Evolutionary conservation across 2,113 vertebrate species (phyloP).

Genomic region (Tachysurus vachellii): DNA sequence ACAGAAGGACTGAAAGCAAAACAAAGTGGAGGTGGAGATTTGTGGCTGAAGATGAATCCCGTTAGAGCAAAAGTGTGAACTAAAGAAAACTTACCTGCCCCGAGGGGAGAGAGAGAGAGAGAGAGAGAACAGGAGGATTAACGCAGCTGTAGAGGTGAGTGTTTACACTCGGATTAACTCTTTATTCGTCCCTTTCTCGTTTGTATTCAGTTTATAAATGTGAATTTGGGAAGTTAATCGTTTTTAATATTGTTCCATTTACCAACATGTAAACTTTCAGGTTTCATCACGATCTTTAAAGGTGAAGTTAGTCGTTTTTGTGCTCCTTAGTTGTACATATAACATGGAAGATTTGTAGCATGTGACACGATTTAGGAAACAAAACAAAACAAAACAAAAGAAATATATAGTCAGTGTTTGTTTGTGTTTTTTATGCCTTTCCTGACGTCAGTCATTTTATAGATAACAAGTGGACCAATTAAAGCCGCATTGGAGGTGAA

Average conservation of each 20-base stretch:
- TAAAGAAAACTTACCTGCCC: background rate
- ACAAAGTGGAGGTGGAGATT: background rate
- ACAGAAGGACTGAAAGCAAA: background rate
- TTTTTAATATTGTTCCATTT: background rate
- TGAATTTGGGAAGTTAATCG: background rate
- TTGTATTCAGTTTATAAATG: background rate
- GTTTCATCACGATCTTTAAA: background rate
- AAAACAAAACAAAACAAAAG: background rate
- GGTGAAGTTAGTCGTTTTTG: background rate
- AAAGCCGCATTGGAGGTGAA: too few relatives aligned
- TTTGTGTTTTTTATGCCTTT: background rate
- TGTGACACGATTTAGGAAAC: background rate
- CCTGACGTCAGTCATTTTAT: background rate
- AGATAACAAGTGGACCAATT: background rate
- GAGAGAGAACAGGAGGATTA: background rate
- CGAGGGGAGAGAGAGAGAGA: too few relatives aligned
- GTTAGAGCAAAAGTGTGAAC: background rate
- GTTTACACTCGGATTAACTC: background rate
- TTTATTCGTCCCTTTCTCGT: background rate
- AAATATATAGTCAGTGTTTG: background rate
- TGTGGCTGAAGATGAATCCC: background rate
- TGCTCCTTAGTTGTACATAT: background rate
- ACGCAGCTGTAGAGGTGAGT: conserved; percentile 20
- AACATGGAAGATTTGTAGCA: background rate
- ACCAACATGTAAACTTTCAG: background rate